Base-by-base conservation (phyloP, 2,113 vertebrate species). In the Porphyrio hochstetteri region DNA sequence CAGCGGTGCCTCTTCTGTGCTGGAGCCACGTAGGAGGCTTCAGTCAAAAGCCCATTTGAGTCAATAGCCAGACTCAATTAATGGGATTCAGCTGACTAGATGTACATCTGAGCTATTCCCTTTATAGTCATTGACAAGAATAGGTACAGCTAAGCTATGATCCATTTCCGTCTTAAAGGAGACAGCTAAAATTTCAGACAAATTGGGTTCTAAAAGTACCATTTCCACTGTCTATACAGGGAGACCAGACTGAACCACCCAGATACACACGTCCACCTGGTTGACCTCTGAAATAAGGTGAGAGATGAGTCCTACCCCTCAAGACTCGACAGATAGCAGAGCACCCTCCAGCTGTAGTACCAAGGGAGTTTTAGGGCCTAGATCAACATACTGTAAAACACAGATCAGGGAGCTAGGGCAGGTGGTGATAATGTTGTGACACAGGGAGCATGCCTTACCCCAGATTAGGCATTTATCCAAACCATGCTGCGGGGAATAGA, bases 261-360 rank as follows among this genome's bases (percentile, higher is more conserved):
- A 40, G 36, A 44, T 53, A 50, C 25, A 35, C 0, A 6, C 2
- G 0, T 31, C 36, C 3, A 31, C 13, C 19, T 36, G 36, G 5
- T 21, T 78, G 81, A 36, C 46, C 46, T 59, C 46, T 78, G 61
- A 78, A 83, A 78, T 68, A 13, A 63, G 12, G 31, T 67, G 20
- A 46, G 19, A 82, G 12, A 28, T 77, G 10, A 88, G 11, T 78
- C 48, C 48, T 29, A 33, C 20, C 7, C 36, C n/a, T 57, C 57
- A 12, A 56, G 40, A 85, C 11, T 13, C 86, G 9, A 11, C 38
- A 94, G 31, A 52, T 1, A 16, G 46, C 24, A 71, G 56, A 94
- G 48, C 17, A 82, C 8, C 24, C 33, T 90, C 40, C 71, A 60
- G 19, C 31, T 75, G 46, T 69, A 79, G 29, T 57, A 61, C 46